Conservation (phyloP, 2,888 invertebrate genomes). For the Megamerina dolium region DNA sequence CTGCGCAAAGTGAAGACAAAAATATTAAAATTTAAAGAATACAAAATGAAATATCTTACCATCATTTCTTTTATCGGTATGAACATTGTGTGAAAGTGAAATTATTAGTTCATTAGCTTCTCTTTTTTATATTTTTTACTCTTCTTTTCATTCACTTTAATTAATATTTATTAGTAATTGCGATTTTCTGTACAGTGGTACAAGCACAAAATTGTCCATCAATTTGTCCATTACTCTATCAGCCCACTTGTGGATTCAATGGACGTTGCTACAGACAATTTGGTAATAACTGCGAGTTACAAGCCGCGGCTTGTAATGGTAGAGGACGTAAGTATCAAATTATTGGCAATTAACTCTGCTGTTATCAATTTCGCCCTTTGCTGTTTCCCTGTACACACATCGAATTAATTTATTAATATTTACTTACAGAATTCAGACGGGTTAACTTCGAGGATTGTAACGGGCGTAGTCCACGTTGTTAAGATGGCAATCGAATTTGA, state of each 20-base stretch:
- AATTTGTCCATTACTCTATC: slow-evolving; percentile 7
- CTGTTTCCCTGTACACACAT: no score
- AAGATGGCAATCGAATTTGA: no score
- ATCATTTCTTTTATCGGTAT: no score
- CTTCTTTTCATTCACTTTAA: background rate
- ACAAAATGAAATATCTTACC: background rate
- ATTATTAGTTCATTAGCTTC: no score
- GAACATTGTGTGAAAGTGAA: no score
- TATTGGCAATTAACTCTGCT: no score
- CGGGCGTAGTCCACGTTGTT: background rate
- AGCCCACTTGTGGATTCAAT: slow-evolving; percentile 14
- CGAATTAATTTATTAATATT: no score
- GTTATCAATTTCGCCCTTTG: no score
- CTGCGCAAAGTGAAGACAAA: no score
- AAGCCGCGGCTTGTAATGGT: slow-evolving; percentile 9
- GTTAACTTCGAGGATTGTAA: slow-evolving; percentile 5
- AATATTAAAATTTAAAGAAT: background rate
- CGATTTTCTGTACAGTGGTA: background rate
- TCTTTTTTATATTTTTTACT: background rate
- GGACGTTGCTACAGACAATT: slow-evolving; percentile 10
- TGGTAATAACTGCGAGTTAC: slow-evolving; percentile 10
- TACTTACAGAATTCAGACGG: slow-evolving; percentile 8
- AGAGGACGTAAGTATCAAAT: slow-evolving; percentile 12
- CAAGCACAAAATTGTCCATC: slow-evolving; percentile 4
- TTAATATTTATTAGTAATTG: background rate